Evolutionary conservation across 2,797 vertebrate genomes (phyloP).

Genomic region (Peromyscus attwateri): DNA sequence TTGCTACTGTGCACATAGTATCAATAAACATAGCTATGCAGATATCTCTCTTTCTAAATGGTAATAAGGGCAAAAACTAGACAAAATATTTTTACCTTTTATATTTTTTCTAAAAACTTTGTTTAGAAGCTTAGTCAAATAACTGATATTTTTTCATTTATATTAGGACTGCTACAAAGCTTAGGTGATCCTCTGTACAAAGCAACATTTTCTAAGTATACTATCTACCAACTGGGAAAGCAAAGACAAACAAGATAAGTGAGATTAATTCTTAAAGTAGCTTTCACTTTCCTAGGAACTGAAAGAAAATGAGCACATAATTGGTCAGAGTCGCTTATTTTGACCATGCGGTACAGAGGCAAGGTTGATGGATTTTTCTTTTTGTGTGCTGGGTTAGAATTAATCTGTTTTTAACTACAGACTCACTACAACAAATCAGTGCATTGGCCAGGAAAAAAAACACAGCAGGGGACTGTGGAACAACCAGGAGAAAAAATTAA

Average conservation of each 20-base stretch:
- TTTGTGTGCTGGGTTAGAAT: not conserved
- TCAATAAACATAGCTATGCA: not conserved
- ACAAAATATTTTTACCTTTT: not conserved
- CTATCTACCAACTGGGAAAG: slow-evolving; percentile 61
- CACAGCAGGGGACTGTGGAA: not conserved
- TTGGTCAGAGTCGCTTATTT: not conserved
- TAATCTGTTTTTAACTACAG: slow-evolving; percentile 55
- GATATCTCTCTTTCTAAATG: not conserved
- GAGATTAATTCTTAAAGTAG: not conserved
- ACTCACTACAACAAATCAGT: not conserved
- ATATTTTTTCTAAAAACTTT: not conserved
- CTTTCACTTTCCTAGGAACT: not conserved
- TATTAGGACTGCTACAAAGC: not conserved
- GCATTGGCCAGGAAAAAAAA: not conserved
- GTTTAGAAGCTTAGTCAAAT: not conserved
- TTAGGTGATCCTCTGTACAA: not conserved
- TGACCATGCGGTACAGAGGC: not conserved
- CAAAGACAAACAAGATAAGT: slow-evolving; percentile 65
- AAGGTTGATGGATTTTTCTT: not conserved
- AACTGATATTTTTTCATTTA: not conserved
- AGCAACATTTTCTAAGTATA: slow-evolving; percentile 18
- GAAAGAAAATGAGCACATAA: not conserved
- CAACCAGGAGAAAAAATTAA: not conserved
- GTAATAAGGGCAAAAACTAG: not conserved
- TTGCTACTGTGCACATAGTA: not conserved